Evolutionary conservation across 2,113 vertebrate species (phyloP).

Genomic region (Paralichthys olivaceus): DNA sequence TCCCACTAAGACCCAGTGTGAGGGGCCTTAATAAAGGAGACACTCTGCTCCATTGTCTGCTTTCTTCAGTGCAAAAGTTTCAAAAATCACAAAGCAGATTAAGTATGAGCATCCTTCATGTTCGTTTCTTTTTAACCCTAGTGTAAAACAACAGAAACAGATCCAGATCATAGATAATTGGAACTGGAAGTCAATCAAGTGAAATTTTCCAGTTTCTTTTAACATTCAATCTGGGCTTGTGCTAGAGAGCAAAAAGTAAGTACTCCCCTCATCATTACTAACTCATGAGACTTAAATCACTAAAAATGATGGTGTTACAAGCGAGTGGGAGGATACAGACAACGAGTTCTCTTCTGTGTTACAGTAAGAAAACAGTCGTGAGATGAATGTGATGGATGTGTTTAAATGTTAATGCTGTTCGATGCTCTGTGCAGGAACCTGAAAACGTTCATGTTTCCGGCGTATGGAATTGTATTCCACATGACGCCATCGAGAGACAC

Average conservation of each 20-base stretch:
- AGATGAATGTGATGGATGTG: slow-evolving; percentile 14
- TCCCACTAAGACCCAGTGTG: slow-evolving; percentile 75
- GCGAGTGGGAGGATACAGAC: slow-evolving; percentile 8
- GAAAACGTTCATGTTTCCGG: slow-evolving; percentile 22
- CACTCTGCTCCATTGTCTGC: slow-evolving; percentile 45
- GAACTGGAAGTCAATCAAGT: neutral
- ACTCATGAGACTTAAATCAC: slow-evolving; percentile 22
- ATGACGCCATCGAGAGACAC: slow-evolving; percentile 48
- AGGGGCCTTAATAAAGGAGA: slow-evolving; percentile 74
- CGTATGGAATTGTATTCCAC: slow-evolving; percentile 43
- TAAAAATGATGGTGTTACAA: slow-evolving; percentile 1
- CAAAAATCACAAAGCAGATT: slow-evolving; percentile 30
- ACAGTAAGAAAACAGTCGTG: slow-evolving; percentile 2
- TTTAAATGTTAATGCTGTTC: slow-evolving; percentile 49
- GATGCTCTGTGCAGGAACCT: slow-evolving; percentile 6
- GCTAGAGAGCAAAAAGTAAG: neutral
- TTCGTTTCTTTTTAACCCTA: slow-evolving; percentile 6
- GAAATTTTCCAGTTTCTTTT: neutral
- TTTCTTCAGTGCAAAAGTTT: slow-evolving; percentile 54
- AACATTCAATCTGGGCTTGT: slow-evolving; percentile 1
- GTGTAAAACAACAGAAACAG: neutral
- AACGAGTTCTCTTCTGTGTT: slow-evolving; percentile 3
- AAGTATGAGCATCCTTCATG: slow-evolving; percentile 15
- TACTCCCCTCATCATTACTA: neutral
- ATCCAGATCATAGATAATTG: neutral